Evolutionary conservation across 2,888 invertebrate genomes (phyloP).

Genomic region (Amphipyra tragopoginis): DNA sequence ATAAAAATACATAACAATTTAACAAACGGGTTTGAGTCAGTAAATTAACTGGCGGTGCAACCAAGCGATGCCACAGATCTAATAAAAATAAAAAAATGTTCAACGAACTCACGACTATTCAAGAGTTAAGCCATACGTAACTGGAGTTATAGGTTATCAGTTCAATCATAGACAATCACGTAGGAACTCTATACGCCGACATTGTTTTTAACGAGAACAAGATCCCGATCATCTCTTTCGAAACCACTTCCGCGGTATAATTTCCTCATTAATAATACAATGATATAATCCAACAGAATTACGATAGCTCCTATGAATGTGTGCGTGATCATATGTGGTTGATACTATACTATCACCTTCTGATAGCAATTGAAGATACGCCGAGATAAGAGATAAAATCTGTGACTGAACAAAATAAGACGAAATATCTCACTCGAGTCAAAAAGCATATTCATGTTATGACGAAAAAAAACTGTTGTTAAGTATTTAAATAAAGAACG

Average conservation of each 20-base stretch:
- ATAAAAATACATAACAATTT: constrained; percentile 33
- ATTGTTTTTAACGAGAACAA: constrained; percentile 17
- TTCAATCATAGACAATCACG: constrained; percentile 41
- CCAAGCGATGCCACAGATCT: constrained; percentile 28
- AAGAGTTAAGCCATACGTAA: constrained; percentile 31
- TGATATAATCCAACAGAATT: constrained; percentile 15
- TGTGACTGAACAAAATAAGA: constrained; percentile 14
- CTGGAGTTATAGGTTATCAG: constrained; percentile 51
- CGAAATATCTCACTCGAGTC: constrained; percentile 14
- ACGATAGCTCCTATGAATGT: not conserved
- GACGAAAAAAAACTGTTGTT: not conserved
- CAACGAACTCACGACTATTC: constrained; percentile 44
- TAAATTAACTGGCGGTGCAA: constrained; percentile 26
- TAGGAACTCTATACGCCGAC: constrained; percentile 24
- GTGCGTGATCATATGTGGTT: constrained; percentile 26
- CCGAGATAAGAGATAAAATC: constrained; percentile 25
- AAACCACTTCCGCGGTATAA: constrained; percentile 19
- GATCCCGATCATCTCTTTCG: constrained; percentile 30
- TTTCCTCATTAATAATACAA: constrained; percentile 10
- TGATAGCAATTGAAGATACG: constrained; percentile 33
- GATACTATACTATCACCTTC: constrained; percentile 10
- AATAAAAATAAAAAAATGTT: constrained; percentile 33
- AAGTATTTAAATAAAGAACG: not conserved
- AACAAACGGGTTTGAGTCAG: constrained; percentile 24
- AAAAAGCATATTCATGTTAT: not conserved